Evolutionary conservation across 2,797 vertebrate species (phyloP).

Genomic region (Rhinophrynus dorsalis): DNA sequence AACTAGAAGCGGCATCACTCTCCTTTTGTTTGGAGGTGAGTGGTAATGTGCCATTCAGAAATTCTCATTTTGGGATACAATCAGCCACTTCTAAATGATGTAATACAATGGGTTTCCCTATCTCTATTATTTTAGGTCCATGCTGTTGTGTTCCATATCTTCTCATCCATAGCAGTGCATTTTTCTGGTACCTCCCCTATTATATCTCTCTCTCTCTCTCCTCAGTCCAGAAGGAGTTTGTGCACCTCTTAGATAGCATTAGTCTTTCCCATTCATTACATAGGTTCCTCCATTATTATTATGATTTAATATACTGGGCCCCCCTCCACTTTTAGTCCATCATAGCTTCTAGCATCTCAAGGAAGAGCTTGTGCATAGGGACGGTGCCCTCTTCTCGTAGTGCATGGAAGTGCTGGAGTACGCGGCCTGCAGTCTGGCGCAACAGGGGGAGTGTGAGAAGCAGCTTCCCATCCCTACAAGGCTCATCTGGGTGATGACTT

Average conservation of each 20-base stretch:
- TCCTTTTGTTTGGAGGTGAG: too few relatives aligned
- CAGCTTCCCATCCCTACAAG: slow-evolving; percentile 82
- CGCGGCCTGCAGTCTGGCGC: slow-evolving; percentile 87
- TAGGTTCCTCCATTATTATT: not conserved
- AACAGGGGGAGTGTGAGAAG: slow-evolving; percentile 88
- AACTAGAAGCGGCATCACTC: too few relatives aligned
- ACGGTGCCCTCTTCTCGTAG: slow-evolving; percentile 89
- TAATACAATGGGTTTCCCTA: too few relatives aligned
- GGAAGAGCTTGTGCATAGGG: slow-evolving; percentile 94
- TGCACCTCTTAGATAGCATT: not conserved
- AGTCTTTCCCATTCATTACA: not conserved
- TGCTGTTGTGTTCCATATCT: too few relatives aligned
- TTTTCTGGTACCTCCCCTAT: too few relatives aligned
- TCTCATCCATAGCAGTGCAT: too few relatives aligned
- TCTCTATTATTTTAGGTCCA: not conserved
- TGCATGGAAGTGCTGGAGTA: slow-evolving; percentile 88
- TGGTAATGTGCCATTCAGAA: too few relatives aligned
- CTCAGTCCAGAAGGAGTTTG: slow-evolving; percentile 9
- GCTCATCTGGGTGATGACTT: slow-evolving; percentile 73
- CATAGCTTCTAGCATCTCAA: slow-evolving; percentile 96
- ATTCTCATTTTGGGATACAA: too few relatives aligned
- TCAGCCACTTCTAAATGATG: too few relatives aligned
- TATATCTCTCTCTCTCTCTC: not conserved
- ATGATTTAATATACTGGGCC: slow-evolving; percentile 6
- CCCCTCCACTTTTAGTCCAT: slow-evolving; percentile 75